These are phyloP conservation scores for Lepilemur septentrionalis DNA, from an alignment of 2,797 vertebrate genomes.

Conservation along the genomic window DNA sequence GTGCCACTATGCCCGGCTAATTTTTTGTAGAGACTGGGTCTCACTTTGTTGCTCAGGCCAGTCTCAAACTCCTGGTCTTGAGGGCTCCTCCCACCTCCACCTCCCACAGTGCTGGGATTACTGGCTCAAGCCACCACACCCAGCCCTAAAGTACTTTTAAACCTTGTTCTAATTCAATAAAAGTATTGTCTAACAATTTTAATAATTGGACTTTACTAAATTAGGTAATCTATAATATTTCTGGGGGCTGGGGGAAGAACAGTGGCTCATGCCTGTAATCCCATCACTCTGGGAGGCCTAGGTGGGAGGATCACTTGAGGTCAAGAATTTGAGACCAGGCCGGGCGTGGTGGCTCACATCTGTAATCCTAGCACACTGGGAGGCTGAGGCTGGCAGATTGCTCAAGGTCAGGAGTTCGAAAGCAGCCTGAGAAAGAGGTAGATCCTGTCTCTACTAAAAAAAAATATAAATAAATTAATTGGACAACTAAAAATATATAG, in stretches of 20 bases:
- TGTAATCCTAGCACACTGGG: too few relatives aligned
- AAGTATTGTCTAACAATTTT: not conserved
- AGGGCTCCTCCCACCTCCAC: not conserved
- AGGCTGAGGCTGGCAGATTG: too few relatives aligned
- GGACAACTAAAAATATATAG: too few relatives aligned
- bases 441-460: too few relatives aligned
- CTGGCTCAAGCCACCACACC: not conserved
- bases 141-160: not conserved
- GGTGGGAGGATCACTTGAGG: too few relatives aligned
- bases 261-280: too few relatives aligned
- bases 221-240: not conserved
- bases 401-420: too few relatives aligned
- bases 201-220: not conserved
- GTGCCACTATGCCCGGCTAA: not conserved
- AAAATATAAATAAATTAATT: too few relatives aligned
- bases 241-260: accelerated
- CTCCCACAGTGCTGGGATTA: not conserved
- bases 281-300: too few relatives aligned
- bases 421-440: too few relatives aligned
- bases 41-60: not conserved
- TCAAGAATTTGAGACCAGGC: too few relatives aligned
- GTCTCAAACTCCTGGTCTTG: not conserved
- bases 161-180: not conserved
- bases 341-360: too few relatives aligned
- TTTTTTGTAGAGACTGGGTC: not conserved